These are phyloP conservation scores for Stegophylla sp. DNA, from an alignment of 2,888 invertebrate genomes.

Conservation along the genomic window DNA sequence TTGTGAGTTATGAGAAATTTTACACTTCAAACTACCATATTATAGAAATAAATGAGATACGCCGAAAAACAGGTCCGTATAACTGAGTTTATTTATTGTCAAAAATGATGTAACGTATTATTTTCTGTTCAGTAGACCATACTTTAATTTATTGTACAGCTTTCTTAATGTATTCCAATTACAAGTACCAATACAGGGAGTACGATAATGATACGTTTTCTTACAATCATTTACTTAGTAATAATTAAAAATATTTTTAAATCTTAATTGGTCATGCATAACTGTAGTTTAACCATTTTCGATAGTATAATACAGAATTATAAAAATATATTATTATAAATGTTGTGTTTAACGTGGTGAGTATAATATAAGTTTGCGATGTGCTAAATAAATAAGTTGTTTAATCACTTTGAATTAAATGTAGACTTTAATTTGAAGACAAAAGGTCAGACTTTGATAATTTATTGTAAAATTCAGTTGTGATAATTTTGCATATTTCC, in stretches of 20 bases:
- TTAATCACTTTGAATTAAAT: no score
- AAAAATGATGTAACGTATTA: neutral
- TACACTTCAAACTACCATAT: neutral
- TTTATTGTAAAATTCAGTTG: no score
- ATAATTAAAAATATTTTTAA: neutral
- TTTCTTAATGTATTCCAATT: neutral
- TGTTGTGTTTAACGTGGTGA: no score
- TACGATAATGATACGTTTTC: neutral
- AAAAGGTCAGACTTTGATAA: no score
- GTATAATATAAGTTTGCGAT: no score
- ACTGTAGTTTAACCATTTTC: neutral
- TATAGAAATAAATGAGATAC: neutral
- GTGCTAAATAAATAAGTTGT: no score
- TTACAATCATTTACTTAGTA: neutral
- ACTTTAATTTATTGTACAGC: neutral
- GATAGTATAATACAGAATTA: no score
- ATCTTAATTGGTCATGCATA: no score
- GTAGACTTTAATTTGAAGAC: no score
- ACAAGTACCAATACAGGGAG: neutral
- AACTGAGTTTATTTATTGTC: neutral
- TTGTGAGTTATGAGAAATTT: neutral
- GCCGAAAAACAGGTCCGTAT: no score
- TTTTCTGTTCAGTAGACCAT: neutral
- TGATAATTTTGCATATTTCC: no score
- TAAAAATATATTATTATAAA: no score